A percentile compares a stretch with the other conserved stretches of the same genome.
These are phyloP conservation scores for Grapholita molesta DNA, from an alignment of 1,140 invertebrate species.

Conservation along the genomic window DNA sequence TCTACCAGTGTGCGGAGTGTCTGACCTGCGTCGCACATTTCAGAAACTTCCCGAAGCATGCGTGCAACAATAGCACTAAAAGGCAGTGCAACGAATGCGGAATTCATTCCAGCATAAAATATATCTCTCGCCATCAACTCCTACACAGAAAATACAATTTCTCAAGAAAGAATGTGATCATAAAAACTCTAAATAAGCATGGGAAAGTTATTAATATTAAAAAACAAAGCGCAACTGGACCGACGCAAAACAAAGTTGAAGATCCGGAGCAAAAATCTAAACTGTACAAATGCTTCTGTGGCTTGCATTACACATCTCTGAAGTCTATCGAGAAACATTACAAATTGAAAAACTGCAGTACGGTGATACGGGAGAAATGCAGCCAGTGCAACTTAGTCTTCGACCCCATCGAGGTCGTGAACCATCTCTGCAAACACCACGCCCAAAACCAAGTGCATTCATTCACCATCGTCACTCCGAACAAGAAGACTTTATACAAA, in stretches of 20 bases:
- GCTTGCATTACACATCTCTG: slow-evolving; percentile 23
- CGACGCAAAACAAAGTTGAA: background rate
- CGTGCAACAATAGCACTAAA: background rate
- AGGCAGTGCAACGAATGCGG: background rate
- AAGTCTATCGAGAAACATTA: slow-evolving; percentile 25
- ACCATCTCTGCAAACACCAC: slow-evolving; percentile 29
- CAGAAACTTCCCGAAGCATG: background rate
- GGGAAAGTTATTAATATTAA: background rate
- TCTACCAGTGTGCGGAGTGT: background rate
- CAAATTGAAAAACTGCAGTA: background rate
- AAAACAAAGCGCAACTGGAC: no score
- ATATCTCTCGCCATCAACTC: background rate
- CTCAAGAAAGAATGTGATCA: background rate
- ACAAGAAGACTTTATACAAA: slow-evolving; percentile 4
- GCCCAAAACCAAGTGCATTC: background rate
- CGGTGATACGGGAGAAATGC: slow-evolving; percentile 23
- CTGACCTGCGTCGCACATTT: background rate
- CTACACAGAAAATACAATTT: background rate
- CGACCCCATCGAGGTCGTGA: slow-evolving; percentile 27
- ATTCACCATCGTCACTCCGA: background rate
- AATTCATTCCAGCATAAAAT: background rate
- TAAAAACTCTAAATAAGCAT: background rate
- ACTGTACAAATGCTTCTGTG: slow-evolving; percentile 26
- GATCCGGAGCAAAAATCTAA: background rate
- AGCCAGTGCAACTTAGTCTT: slow-evolving; percentile 29